phyloP scores from a whole-genome alignment of 2,888 invertebrate species.

The Ennomos fuscantarius region DNA sequence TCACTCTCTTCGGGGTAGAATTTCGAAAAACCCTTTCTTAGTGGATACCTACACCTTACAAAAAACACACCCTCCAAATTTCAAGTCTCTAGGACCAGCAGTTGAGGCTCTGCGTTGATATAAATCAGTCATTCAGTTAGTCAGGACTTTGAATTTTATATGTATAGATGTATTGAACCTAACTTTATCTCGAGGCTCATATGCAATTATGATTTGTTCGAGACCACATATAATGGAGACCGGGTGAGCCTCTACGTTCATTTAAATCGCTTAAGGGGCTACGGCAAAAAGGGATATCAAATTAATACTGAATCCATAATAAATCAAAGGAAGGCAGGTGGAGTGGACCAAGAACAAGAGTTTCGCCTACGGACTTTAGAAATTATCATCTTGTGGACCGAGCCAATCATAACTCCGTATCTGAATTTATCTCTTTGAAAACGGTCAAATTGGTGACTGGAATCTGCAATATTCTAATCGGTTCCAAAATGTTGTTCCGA shows the following conservation, averaged over 20 bases:
- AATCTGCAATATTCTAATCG: slow-evolving; percentile 61
- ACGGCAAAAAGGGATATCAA: slow-evolving; percentile 84
- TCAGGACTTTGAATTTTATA: no score
- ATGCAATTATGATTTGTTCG: slow-evolving; percentile 82
- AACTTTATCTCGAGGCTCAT: slow-evolving; percentile 74
- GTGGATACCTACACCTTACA: no score
- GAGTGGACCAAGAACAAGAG: slow-evolving; percentile 73
- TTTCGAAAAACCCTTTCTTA: no score
- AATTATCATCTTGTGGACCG: slow-evolving; percentile 70
- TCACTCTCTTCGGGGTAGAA: no score
- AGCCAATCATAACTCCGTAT: slow-evolving; percentile 39
- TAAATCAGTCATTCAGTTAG: no score
- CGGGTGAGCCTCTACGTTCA: slow-evolving; percentile 70
- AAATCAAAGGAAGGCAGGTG: slow-evolving; percentile 83
- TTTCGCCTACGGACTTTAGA: slow-evolving; percentile 81
- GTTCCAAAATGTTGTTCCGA: slow-evolving; percentile 47
- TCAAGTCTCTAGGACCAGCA: no score
- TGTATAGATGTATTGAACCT: slow-evolving; percentile 67
- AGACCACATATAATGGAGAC: slow-evolving; percentile 80
- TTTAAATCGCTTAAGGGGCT: slow-evolving; percentile 81
- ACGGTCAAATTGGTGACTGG: slow-evolving; percentile 47
- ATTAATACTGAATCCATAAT: slow-evolving; percentile 85
- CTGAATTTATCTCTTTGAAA: slow-evolving; percentile 37
- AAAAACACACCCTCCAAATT: no score
- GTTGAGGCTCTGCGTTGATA: no score